A percentile compares a stretch with the other conserved stretches of the same genome.
phyloP scores from a whole-genome alignment of 2,113 vertebrate species.

The Marcusenius ussheri region DNA sequence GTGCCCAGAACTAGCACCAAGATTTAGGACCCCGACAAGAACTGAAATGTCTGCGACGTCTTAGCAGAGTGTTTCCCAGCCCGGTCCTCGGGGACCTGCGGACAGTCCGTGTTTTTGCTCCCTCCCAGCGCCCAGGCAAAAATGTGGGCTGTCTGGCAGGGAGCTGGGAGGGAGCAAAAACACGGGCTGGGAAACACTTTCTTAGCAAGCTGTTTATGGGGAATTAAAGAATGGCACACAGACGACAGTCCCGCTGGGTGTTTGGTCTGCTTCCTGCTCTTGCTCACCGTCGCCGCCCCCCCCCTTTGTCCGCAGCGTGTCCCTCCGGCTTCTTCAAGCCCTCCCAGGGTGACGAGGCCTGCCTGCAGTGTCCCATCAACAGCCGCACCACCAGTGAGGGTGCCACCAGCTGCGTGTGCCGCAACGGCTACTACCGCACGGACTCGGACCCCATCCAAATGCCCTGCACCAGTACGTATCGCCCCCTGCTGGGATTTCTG shows the following conservation, averaged over 20 bases:
- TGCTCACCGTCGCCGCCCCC: neutral
- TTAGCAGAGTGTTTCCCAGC: neutral
- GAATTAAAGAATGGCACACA: neutral
- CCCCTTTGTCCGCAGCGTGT: constrained; percentile 63
- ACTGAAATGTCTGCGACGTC: no score
- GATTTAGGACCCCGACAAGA: neutral
- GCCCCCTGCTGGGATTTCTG: neutral
- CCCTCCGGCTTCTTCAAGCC: constrained; percentile 82
- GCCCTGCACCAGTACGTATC: constrained; percentile 88
- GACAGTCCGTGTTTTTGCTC: neutral
- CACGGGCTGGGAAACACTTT: neutral
- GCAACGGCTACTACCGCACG: constrained; percentile 84
- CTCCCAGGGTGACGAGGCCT: constrained; percentile 81
- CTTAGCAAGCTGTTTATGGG: neutral
- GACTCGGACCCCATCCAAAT: constrained; percentile 87
- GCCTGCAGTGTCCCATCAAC: constrained; percentile 88
- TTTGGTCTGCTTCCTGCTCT: neutral
- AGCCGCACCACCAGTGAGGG: constrained; percentile 90
- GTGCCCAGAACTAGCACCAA: neutral
- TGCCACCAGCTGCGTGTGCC: constrained; percentile 87
- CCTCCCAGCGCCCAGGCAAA: neutral
- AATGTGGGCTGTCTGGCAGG: neutral
- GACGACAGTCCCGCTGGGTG: neutral
- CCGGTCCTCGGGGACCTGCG: neutral
- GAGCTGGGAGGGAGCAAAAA: neutral